Evolutionary conservation across 2,888 invertebrate genomes (phyloP).

Genomic region (Phengaris arion): DNA sequence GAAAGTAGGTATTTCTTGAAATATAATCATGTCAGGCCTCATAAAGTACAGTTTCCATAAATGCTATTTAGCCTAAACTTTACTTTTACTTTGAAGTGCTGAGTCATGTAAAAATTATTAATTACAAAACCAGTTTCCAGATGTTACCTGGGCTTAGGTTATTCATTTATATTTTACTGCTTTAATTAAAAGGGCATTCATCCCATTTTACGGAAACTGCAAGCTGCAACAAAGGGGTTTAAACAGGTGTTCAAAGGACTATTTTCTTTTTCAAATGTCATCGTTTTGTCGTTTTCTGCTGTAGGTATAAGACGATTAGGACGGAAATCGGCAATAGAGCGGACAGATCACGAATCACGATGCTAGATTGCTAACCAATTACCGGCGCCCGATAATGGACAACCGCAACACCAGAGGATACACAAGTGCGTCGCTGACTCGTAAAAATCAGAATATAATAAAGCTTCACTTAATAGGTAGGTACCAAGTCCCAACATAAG

Average conservation of each 20-base stretch:
- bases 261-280: slow-evolving; percentile 1
- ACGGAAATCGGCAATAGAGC: no score
- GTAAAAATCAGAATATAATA: background rate
- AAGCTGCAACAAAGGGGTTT: slow-evolving; percentile 19
- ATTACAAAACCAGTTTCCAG: slow-evolving; percentile 20
- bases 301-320: no score
- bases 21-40: background rate
- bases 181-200: slow-evolving; percentile 26
- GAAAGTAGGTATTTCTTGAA: background rate
- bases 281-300: background rate
- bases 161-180: slow-evolving; percentile 23
- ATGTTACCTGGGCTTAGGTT: slow-evolving; percentile 11
- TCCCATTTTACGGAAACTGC: slow-evolving; percentile 23
- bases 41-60: background rate
- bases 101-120: slow-evolving; percentile 20
- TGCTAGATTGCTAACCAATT: background rate
- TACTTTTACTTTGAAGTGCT: background rate
- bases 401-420: background rate
- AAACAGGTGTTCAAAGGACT: slow-evolving; percentile 21
- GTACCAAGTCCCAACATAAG: no score
- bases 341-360: no score
- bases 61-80: background rate
- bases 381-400: background rate
- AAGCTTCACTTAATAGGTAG: no score
- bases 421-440: background rate